These are phyloP conservation scores for Steinernema scapterisci DNA, from an alignment of 2,888 invertebrate genomes.

Conservation along the genomic window DNA sequence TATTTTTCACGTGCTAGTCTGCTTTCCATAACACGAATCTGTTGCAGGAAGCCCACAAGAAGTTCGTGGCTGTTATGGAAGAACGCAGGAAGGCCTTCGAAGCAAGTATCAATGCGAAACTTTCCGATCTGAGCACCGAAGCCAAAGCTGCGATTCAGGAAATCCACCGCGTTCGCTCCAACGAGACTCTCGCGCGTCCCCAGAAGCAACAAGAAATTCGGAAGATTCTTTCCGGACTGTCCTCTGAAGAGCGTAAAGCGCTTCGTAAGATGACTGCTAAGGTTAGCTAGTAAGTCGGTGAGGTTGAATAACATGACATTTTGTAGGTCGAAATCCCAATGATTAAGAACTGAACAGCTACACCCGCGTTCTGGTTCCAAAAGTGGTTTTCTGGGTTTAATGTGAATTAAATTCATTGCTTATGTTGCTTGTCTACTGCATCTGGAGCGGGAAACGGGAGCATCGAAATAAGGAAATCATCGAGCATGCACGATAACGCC, in stretches of 20 bases:
- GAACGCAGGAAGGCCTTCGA: constrained; percentile 2
- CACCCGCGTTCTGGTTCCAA: too few relatives aligned
- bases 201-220: not conserved
- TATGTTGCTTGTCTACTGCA: too few relatives aligned
- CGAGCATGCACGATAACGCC: too few relatives aligned
- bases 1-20: not conserved
- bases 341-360: constrained; percentile 12
- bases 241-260: not conserved
- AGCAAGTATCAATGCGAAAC: not conserved
- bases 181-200: not conserved
- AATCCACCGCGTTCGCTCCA: not conserved
- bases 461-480: too few relatives aligned
- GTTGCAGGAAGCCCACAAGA: constrained; percentile 18
- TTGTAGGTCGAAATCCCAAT: not conserved
- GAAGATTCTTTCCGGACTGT: not conserved
- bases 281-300: not conserved
- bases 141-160: not conserved
- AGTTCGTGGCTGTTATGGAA: constrained; percentile 2
- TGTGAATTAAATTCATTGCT: too few relatives aligned
- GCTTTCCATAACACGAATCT: not conserved
- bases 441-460: too few relatives aligned
- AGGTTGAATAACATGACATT: not conserved
- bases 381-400: too few relatives aligned
- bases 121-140: not conserved
- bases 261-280: not conserved